Evolutionary conservation across 1,140 invertebrate genomes (phyloP).

Genomic region (Diabrotica virgifera): DNA sequence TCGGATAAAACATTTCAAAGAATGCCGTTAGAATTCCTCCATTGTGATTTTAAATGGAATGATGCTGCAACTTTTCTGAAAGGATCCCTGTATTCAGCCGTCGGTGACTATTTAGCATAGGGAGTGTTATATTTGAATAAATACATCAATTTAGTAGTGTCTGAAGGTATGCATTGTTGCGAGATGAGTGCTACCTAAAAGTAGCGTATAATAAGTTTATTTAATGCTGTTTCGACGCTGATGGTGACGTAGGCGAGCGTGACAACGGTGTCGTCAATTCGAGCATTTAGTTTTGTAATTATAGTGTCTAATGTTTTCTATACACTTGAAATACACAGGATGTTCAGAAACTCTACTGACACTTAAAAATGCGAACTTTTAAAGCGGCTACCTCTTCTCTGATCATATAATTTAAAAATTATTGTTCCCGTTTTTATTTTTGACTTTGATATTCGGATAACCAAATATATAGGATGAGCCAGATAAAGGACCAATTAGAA

Average conservation of each 20-base stretch:
- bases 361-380: not conserved
- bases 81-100: constrained; percentile 10
- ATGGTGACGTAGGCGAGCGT: constrained; percentile 31
- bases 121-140: constrained; percentile 44
- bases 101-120: constrained; percentile 34
- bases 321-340: not conserved
- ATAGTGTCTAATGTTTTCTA: not conserved
- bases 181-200: constrained; percentile 42
- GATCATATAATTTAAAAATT: too few species aligned
- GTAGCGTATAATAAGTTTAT: constrained; percentile 37
- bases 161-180: constrained; percentile 40
- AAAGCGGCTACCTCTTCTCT: not conserved
- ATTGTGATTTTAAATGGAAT: constrained; percentile 10
- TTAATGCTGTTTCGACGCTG: constrained; percentile 23
- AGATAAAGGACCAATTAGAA: too few species aligned
- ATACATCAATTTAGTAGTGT: constrained; percentile 37
- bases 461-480: too few species aligned
- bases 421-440: too few species aligned
- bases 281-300: not conserved
- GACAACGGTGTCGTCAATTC: not conserved
- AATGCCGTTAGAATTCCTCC: constrained; percentile 3
- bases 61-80: constrained; percentile 18
- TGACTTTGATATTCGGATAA: too few species aligned
- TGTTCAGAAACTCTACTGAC: not conserved
- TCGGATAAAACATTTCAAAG: not conserved